These are phyloP conservation scores for Oncorhynchus clarkii DNA, from an alignment of 2,113 vertebrate species.

Conservation along the genomic window DNA sequence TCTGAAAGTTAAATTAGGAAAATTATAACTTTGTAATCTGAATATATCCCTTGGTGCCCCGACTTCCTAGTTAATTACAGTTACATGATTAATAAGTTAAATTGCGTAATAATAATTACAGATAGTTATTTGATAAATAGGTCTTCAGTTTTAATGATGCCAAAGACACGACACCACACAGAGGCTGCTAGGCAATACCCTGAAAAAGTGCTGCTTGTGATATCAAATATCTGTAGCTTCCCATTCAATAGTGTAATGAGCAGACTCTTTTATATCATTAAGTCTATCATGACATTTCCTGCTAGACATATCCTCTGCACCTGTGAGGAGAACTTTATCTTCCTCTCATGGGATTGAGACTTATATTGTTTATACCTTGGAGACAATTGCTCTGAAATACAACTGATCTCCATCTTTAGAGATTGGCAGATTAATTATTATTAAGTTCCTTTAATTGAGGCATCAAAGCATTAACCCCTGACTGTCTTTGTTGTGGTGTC, in stretches of 20 bases:
- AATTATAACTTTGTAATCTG: too few relatives aligned
- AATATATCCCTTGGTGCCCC: too few relatives aligned
- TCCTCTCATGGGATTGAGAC: neutral
- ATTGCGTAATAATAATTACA: too few relatives aligned
- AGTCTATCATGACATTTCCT: neutral
- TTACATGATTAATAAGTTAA: too few relatives aligned
- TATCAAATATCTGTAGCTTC: neutral
- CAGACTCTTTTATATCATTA: neutral
- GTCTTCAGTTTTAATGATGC: too few relatives aligned
- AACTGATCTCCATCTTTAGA: neutral
- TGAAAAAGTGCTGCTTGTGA: neutral
- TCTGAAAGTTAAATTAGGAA: too few relatives aligned
- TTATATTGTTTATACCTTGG: neutral
- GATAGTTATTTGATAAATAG: too few relatives aligned
- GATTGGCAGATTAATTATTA: neutral
- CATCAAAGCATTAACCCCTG: neutral
- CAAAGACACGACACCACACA: neutral
- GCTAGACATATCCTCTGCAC: neutral
- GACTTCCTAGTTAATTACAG: too few relatives aligned
- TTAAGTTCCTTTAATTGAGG: neutral
- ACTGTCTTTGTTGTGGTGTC: neutral
- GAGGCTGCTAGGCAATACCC: neutral
- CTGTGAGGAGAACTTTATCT: neutral
- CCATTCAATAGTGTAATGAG: neutral
- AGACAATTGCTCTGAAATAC: constrained; percentile 7